Percentiles rank a stretch among this genome's conserved stretches.
phyloP scores from a whole-genome alignment of 2,888 invertebrate genomes.

The Abrostola tripartita region DNA sequence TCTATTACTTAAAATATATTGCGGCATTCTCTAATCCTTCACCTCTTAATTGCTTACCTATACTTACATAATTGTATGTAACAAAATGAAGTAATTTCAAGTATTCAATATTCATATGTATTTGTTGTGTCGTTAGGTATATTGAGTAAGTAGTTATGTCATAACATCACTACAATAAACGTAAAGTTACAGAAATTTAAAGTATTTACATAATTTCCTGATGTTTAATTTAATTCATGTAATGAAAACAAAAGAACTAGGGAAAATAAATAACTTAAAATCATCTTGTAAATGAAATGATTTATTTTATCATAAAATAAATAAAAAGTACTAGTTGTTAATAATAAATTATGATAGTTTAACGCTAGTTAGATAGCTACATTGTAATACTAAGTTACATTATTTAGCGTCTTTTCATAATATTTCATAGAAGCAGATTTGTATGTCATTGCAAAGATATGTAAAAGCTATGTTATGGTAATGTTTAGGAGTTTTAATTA shows the following conservation, averaged over 20 bases:
- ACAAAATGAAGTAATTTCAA: constrained; percentile 10
- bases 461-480: constrained; percentile 53
- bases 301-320: constrained; percentile 72
- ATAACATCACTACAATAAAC: not conserved
- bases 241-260: constrained; percentile 42
- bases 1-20: constrained; percentile 71
- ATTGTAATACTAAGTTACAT: constrained; percentile 60
- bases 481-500: constrained; percentile 16
- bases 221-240: constrained; percentile 4
- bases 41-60: constrained; percentile 23
- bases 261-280: constrained; percentile 65
- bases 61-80: not conserved
- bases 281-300: constrained; percentile 64
- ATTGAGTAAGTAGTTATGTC: constrained; percentile 1
- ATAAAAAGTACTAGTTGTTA: constrained; percentile 63
- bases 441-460: constrained; percentile 75
- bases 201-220: not conserved
- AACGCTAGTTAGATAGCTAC: constrained; percentile 58
- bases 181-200: not conserved
- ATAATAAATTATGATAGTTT: constrained; percentile 56
- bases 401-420: constrained; percentile 61
- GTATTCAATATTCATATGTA: constrained; percentile 12
- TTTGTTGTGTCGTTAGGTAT: constrained; percentile 12
- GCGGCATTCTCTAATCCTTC: constrained; percentile 37
- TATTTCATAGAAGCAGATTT: constrained; percentile 85